Evolutionary conservation across 2,888 invertebrate genomes (phyloP).

Genomic region (Parthenolecanium corni): DNA sequence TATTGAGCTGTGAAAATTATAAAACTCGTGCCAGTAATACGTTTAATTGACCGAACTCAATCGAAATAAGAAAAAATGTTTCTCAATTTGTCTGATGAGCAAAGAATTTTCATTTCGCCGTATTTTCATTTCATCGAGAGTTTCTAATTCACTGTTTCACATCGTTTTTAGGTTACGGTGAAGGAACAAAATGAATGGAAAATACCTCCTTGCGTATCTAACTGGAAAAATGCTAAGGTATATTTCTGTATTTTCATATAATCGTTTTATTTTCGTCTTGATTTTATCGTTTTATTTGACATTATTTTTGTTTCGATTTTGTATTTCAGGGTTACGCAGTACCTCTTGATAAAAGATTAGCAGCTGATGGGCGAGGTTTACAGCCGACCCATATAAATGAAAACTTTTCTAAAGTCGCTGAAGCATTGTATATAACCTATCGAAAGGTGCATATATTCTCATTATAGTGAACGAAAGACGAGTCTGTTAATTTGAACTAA

Average conservation of each 20-base stretch:
- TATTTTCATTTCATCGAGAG: too few relatives aligned
- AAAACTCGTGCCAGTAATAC: too few relatives aligned
- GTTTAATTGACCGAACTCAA: too few relatives aligned
- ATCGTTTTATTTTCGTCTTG: conserved; percentile 11
- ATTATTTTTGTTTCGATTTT: not conserved
- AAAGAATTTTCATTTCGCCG: too few relatives aligned
- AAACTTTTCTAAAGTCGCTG: conserved; percentile 96
- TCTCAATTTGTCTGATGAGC: conserved; percentile 5
- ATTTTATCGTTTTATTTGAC: not conserved
- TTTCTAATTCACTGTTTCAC: not conserved
- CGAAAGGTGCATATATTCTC: conserved; percentile 54
- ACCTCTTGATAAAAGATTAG: conserved; percentile 91
- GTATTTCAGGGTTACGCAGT: conserved; percentile 72
- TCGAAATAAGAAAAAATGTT: too few relatives aligned
- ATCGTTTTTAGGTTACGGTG: conserved; percentile 56
- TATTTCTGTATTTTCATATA: conserved; percentile 4
- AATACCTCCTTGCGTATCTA: conserved; percentile 95
- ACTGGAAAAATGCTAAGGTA: conserved; percentile 98
- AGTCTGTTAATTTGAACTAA: not conserved
- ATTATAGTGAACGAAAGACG: not conserved
- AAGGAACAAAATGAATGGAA: conserved; percentile 99
- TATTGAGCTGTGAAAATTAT: too few relatives aligned
- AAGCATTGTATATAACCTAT: conserved; percentile 95
- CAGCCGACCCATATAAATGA: conserved; percentile 98
- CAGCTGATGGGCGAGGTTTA: conserved; percentile 93